Conservation (phyloP, 2,888 invertebrate genomes). For the Pterobdella sp. region DNA sequence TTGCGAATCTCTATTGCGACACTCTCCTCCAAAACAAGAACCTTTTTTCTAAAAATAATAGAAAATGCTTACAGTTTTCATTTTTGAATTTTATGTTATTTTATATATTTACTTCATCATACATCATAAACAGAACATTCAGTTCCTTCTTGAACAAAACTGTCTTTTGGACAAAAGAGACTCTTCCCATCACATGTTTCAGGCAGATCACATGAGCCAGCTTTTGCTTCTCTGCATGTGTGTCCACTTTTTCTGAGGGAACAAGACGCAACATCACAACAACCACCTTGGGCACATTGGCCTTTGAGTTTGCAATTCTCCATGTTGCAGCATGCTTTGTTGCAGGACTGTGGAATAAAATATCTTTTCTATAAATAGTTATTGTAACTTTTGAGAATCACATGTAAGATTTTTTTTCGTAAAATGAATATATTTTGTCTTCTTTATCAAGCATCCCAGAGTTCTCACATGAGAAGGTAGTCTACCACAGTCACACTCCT, state of each 20-base stretch:
- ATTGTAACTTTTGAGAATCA: not conserved
- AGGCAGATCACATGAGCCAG: conserved; percentile 15
- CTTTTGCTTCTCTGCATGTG: not conserved
- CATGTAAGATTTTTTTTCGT: no score
- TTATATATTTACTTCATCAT: not conserved
- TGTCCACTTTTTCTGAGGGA: not conserved
- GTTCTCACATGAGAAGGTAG: conserved; percentile 1
- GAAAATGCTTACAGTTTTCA: not conserved
- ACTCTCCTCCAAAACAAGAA: conserved; percentile 12
- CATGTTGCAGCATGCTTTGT: conserved; percentile 12
- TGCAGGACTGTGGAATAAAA: conserved; percentile 17
- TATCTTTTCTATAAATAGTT: not conserved
- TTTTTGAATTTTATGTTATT: not conserved
- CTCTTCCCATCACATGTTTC: conserved; percentile 19
- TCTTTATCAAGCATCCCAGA: no score
- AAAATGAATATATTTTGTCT: no score
- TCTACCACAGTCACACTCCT: conserved; percentile 26
- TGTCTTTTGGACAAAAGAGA: conserved; percentile 9
- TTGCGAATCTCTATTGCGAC: conserved; percentile 9
- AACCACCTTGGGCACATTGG: conserved; percentile 17
- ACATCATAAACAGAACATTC: conserved; percentile 11
- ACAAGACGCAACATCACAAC: conserved; percentile 21
- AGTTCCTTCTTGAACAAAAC: conserved; percentile 17
- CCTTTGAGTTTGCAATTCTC: conserved; percentile 13
- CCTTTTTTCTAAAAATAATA: not conserved